A percentile compares a stretch with the other conserved stretches of the same genome.
These are phyloP conservation scores for Drosophila cognata DNA, from an alignment of 2,888 invertebrate genomes.

Conservation along the genomic window DNA sequence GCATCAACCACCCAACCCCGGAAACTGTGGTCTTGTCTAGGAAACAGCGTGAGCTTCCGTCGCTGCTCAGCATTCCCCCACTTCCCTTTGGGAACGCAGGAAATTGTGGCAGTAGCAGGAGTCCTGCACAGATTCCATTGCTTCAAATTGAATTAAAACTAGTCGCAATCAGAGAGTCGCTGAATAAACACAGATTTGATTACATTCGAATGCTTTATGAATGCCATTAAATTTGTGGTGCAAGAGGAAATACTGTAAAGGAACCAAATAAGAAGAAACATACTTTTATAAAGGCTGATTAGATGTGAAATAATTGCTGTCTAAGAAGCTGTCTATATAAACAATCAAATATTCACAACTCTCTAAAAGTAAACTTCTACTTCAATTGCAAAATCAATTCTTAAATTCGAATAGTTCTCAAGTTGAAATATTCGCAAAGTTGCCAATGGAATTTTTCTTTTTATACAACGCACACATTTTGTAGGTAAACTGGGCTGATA, in stretches of 20 bases:
- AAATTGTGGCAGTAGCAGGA: slow-evolving; percentile 50
- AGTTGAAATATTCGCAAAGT: slow-evolving; percentile 15
- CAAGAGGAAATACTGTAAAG: background rate
- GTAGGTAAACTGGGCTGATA: slow-evolving; percentile 66
- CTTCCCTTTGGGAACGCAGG: slow-evolving; percentile 32
- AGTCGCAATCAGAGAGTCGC: slow-evolving; percentile 42
- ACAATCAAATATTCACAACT: background rate
- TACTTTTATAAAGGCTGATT: background rate
- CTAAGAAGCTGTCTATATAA: background rate
- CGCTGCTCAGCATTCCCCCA: slow-evolving; percentile 2
- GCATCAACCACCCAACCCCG: slow-evolving; percentile 59
- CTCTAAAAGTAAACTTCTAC: background rate
- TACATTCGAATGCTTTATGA: slow-evolving; percentile 35
- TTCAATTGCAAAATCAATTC: background rate
- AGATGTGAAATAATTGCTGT: background rate
- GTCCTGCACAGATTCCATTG: slow-evolving; percentile 13
- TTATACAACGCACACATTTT: slow-evolving; percentile 7
- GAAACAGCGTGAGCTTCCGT: slow-evolving; percentile 67
- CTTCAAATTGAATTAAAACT: slow-evolving; percentile 69
- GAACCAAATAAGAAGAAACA: background rate
- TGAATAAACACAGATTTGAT: slow-evolving; percentile 55
- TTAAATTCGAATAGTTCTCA: slow-evolving; percentile 2
- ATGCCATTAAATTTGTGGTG: slow-evolving; percentile 36
- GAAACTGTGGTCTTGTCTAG: slow-evolving; percentile 71
- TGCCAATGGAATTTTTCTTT: slow-evolving; percentile 30